These are phyloP conservation scores for Hydraecia micacea DNA, from an alignment of 2,888 invertebrate genomes.

Conservation along the genomic window DNA sequence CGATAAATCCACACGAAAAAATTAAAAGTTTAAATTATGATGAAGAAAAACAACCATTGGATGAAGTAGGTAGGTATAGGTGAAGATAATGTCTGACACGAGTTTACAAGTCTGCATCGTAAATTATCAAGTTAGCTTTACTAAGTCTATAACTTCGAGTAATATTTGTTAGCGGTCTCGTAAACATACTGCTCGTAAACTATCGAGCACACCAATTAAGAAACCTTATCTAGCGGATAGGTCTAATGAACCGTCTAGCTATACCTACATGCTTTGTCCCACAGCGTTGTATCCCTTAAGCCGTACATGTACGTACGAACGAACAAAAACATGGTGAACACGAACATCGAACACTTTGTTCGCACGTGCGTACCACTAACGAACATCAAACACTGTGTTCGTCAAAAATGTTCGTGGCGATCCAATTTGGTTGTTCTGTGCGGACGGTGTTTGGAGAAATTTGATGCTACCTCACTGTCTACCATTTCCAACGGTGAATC, in stretches of 20 bases:
- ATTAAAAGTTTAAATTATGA: background rate
- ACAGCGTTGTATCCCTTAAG: too few species aligned
- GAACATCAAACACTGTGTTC: too few species aligned
- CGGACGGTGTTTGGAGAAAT: too few species aligned
- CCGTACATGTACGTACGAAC: too few species aligned
- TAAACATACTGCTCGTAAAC: constrained; percentile 20
- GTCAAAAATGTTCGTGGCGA: too few species aligned
- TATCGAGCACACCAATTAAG: constrained; percentile 19
- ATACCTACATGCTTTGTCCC: background rate
- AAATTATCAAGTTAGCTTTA: constrained; percentile 18
- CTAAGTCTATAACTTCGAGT: constrained; percentile 17
- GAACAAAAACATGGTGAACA: too few species aligned
- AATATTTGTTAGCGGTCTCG: constrained; percentile 10
- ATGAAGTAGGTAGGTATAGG: background rate
- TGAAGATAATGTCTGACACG: constrained; percentile 10
- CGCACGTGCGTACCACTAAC: too few species aligned
- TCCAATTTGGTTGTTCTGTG: too few species aligned
- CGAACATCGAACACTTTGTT: too few species aligned
- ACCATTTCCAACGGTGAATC: too few species aligned
- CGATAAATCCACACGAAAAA: background rate
- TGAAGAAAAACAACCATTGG: background rate
- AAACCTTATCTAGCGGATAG: background rate
- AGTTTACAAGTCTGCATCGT: constrained; percentile 7
- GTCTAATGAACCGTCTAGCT: constrained; percentile 4
- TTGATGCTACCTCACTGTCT: too few species aligned